A percentile compares a stretch with the other conserved stretches of the same genome.
These are phyloP conservation scores for Bombus pyrosoma DNA, from an alignment of 1,140 invertebrate genomes.

Conservation along the genomic window DNA sequence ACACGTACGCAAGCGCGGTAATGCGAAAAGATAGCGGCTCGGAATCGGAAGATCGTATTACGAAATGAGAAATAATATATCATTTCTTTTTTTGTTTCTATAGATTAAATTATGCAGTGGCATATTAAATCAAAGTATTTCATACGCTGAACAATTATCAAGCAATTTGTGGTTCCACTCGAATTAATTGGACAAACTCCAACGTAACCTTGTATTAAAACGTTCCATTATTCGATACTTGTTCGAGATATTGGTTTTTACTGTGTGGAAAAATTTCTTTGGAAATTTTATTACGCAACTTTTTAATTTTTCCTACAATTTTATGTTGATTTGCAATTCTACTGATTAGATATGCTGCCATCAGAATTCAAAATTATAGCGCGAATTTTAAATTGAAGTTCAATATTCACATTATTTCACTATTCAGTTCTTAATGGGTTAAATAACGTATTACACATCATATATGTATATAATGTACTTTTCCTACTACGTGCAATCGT, in stretches of 20 bases:
- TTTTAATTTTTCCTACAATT: background rate
- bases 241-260: background rate
- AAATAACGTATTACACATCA: no score
- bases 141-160: background rate
- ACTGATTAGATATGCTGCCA: background rate
- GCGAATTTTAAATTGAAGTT: background rate
- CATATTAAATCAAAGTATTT: background rate
- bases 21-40: background rate
- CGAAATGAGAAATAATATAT: background rate
- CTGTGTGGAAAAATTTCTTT: background rate
- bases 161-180: background rate
- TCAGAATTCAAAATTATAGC: background rate
- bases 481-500: no score
- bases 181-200: background rate
- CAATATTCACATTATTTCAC: no score
- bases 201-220: background rate
- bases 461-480: no score
- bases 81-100: background rate
- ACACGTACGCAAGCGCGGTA: no score
- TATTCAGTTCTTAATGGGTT: no score
- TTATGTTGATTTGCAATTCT: background rate
- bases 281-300: background rate
- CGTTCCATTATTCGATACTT: background rate
- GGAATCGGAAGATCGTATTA: background rate
- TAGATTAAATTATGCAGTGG: background rate